Evolutionary conservation across 2,113 vertebrate species (phyloP), one percentile per base, ranked within the genome.

Genomic region (Artemisiospiza belli): DNA sequence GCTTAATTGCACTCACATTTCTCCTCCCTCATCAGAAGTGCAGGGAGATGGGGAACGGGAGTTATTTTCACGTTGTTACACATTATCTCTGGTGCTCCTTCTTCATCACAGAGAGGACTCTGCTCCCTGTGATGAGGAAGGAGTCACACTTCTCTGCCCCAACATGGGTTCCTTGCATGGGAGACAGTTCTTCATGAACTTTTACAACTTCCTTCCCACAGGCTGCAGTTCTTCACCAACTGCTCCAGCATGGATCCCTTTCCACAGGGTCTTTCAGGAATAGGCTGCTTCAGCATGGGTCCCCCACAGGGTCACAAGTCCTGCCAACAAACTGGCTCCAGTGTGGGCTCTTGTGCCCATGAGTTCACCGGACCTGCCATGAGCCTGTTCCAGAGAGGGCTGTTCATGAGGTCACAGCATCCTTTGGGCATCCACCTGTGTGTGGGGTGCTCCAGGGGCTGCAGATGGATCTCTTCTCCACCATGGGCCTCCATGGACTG

Each of bases 191-290:
- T 66, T 28, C 3, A 11, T 28, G 19, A 59, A 39, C 19, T 23
- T 44, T 7, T 24, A 12, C 22, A 52, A 4, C 44, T 59, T 74
- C 27, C 18, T 51, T 81, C 33, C 61, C 37, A 72, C 22, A 51
- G 31, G 44, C 37, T 33, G 37, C 12, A 59, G 28, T 9, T 58
- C 35, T 37, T 52, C 52, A 28, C 22, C 51, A 33, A 51, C 31
- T 64, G 31, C 12, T 43, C 37, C 35, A 35, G 21, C 10, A 31
- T 19, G 27, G 22, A 44, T 22, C 8, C 15, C 10, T 58, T 81
- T 58, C 37, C 37, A 58, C 0, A 0, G 5, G 25, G 10, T 37
- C 3, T 1, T 74, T 51, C 59, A 89, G 44, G 35, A 58, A 13
- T 27, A 66, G 51, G 27, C 8, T 66, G 15, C 59, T 81, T 21